Evolutionary conservation across 1,140 invertebrate species (phyloP).

Genomic region (Odontomachus brunneus): DNA sequence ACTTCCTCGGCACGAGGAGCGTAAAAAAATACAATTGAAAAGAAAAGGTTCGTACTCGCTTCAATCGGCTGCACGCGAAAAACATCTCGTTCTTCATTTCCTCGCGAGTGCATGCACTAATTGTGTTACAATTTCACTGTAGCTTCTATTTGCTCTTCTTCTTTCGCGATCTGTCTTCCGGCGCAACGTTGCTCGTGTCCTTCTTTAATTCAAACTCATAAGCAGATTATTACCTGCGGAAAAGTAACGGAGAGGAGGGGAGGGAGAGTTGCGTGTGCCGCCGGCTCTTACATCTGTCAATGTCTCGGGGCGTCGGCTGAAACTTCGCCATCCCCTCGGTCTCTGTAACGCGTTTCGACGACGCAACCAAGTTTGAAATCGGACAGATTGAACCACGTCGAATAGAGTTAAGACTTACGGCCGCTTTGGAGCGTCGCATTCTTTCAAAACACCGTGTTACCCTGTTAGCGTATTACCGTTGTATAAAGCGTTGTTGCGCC

Average conservation of each 20-base stretch:
- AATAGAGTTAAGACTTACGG: conserved; percentile 6
- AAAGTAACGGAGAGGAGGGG: no score
- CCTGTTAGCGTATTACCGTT: background rate
- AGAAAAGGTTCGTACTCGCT: conserved; percentile 48
- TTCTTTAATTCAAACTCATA: conserved; percentile 23
- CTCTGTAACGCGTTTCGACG: conserved; percentile 13
- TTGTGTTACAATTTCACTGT: background rate
- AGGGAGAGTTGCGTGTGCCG: background rate
- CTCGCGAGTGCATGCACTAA: background rate
- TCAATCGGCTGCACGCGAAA: conserved; percentile 32
- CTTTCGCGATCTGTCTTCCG: background rate
- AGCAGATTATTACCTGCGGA: conserved; percentile 48
- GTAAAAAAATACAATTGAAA: conserved; percentile 37
- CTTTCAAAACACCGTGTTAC: background rate
- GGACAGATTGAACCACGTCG: background rate
- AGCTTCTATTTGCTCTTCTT: background rate
- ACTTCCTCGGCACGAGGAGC: background rate
- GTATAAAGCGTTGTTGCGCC: background rate
- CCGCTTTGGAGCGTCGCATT: conserved; percentile 13
- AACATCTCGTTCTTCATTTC: conserved; percentile 21
- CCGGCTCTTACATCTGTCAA: background rate
- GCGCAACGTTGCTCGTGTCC: background rate
- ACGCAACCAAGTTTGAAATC: conserved; percentile 30
- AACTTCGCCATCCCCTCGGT: conserved; percentile 18
- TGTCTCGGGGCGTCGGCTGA: background rate